These are phyloP conservation scores for Xiphorhynchus elegans DNA, from an alignment of 2,113 vertebrate species.

Conservation along the genomic window DNA sequence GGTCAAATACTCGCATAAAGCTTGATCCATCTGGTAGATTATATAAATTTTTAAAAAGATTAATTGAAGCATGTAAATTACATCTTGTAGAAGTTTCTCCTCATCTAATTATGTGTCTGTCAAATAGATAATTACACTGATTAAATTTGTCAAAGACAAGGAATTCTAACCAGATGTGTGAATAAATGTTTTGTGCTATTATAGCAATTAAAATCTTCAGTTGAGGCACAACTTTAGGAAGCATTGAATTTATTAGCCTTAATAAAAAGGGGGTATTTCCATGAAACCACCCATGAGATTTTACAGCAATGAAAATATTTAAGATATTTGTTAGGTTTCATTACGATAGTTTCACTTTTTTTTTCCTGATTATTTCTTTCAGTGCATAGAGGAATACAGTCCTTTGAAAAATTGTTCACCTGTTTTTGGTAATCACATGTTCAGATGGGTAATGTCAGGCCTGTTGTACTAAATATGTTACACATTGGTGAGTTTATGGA, in stretches of 20 bases:
- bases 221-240: constrained; percentile 36
- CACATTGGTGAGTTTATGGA: background rate
- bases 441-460: background rate
- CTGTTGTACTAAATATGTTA: background rate
- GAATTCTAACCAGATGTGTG: constrained; percentile 31
- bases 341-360: background rate
- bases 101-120: background rate
- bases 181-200: constrained; percentile 29
- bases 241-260: constrained; percentile 17
- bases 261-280: background rate
- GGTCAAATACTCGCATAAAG: constrained; percentile 22
- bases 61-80: constrained; percentile 23
- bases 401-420: background rate
- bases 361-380: background rate
- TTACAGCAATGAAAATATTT: constrained; percentile 12
- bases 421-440: background rate
- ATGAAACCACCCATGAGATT: constrained; percentile 22
- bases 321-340: background rate
- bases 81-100: constrained; percentile 38
- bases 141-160: constrained; percentile 48
- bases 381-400: background rate
- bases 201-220: constrained; percentile 42
- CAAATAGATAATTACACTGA: constrained; percentile 37
- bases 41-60: constrained; percentile 23
- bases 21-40: constrained; percentile 38